Evolutionary conservation across 2,113 vertebrate genomes (phyloP).

Genomic region (Bolborhynchus lineola): DNA sequence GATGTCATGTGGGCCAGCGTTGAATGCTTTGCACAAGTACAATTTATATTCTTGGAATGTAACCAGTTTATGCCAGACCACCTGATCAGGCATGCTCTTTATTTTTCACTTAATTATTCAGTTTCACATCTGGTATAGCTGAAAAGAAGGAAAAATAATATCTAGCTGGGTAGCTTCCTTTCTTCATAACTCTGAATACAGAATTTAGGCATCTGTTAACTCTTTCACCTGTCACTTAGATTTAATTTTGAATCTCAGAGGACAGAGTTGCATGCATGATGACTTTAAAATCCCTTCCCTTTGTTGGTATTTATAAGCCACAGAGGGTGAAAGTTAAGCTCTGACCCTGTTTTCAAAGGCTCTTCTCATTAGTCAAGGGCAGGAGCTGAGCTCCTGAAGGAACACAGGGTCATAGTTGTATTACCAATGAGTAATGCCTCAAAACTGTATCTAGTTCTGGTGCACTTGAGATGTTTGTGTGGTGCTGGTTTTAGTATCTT

Average conservation of each 20-base stretch:
- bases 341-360: conserved; percentile 34
- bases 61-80: not conserved
- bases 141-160: not conserved
- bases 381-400: conserved; percentile 22
- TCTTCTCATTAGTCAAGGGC: conserved; percentile 43
- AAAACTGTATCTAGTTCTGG: not conserved
- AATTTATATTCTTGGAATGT: not conserved
- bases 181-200: not conserved
- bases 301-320: conserved; percentile 52
- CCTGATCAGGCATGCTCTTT: not conserved
- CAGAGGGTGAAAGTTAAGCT: conserved; percentile 31
- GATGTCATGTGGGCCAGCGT: no score
- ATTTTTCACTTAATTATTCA: not conserved
- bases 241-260: not conserved
- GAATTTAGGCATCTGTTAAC: not conserved
- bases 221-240: not conserved
- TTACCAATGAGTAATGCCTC: conserved; percentile 41
- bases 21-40: no score
- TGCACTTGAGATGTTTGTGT: conserved; percentile 18
- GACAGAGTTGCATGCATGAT: not conserved
- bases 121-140: not conserved
- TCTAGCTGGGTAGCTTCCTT: not conserved
- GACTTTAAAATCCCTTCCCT: conserved; percentile 18
- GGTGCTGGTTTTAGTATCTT: not conserved
- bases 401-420: not conserved